These are phyloP conservation scores for Caenorhabditis brenneri DNA, from an alignment of 1,140 invertebrate genomes.

Conservation along the genomic window DNA sequence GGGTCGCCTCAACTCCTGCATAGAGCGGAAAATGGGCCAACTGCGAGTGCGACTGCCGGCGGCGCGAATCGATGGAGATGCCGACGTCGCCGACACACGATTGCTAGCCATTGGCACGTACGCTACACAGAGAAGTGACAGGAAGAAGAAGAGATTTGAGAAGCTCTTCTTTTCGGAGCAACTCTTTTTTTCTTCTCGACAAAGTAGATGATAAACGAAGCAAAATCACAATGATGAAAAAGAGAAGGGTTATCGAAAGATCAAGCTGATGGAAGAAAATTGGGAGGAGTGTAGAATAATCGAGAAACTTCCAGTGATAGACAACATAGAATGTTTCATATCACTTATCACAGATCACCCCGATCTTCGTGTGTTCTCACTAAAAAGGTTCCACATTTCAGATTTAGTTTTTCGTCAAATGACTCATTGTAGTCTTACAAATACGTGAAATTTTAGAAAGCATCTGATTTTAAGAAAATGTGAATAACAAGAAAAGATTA, in stretches of 20 bases:
- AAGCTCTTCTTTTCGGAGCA: constrained; percentile 10
- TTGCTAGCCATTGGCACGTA: constrained; percentile 39
- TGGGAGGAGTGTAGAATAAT: background rate
- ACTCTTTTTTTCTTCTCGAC: background rate
- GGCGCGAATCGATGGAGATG: constrained; percentile 17
- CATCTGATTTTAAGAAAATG: too few relatives aligned
- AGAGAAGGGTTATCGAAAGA: background rate
- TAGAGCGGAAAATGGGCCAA: background rate
- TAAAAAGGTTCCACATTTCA: background rate
- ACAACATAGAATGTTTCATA: constrained; percentile 18
- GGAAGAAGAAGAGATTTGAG: constrained; percentile 26
- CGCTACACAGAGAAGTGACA: background rate
- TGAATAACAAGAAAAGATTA: too few relatives aligned
- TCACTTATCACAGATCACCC: constrained; percentile 30
- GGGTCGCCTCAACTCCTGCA: background rate
- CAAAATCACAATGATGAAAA: background rate
- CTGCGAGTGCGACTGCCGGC: background rate
- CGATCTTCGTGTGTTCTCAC: background rate
- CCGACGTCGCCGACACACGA: constrained; percentile 25
- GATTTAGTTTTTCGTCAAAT: background rate
- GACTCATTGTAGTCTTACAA: too few relatives aligned
- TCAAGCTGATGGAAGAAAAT: background rate
- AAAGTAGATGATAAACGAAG: background rate
- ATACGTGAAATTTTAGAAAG: too few relatives aligned
- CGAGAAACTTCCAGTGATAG: background rate